Percentiles rank a stretch among this genome's conserved stretches.
These are phyloP conservation scores for Acronicta aceris DNA, from an alignment of 2,888 invertebrate genomes.

Conservation along the genomic window DNA sequence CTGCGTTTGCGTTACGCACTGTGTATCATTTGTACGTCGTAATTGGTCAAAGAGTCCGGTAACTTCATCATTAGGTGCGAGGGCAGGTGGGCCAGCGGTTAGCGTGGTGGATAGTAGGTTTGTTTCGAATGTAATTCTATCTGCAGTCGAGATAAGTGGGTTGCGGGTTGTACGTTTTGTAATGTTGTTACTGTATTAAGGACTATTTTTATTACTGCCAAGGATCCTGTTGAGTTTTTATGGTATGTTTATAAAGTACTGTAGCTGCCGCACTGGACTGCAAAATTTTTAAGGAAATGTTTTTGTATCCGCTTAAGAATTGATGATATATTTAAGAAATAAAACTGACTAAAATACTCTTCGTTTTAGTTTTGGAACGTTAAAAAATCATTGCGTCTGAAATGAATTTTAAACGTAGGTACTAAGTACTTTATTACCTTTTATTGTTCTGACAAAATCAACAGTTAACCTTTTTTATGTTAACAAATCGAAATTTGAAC, in stretches of 20 bases:
- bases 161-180: not conserved
- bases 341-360: too few species aligned
- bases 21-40: slow-evolving; percentile 50
- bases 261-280: too few species aligned
- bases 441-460: too few species aligned
- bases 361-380: too few species aligned
- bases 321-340: too few species aligned
- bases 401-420: too few species aligned
- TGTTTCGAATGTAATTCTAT: slow-evolving; percentile 15
- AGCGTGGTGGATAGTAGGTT: slow-evolving; percentile 7
- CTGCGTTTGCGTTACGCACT: slow-evolving; percentile 33
- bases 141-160: slow-evolving; percentile 1
- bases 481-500: slow-evolving; percentile 36
- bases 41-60: slow-evolving; percentile 60
- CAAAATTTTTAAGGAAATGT: too few species aligned
- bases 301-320: too few species aligned
- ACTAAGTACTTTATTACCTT: too few species aligned
- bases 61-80: slow-evolving; percentile 51
- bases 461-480: slow-evolving; percentile 1
- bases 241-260: too few species aligned
- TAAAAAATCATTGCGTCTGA: too few species aligned
- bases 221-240: not conserved
- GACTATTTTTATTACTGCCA: too few species aligned
- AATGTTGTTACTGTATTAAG: not conserved
- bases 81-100: slow-evolving; percentile 14